A percentile compares a stretch with the other conserved stretches of the same genome.
Conservation (phyloP, 2,113 vertebrate species). For the Calyptomena viridis region DNA sequence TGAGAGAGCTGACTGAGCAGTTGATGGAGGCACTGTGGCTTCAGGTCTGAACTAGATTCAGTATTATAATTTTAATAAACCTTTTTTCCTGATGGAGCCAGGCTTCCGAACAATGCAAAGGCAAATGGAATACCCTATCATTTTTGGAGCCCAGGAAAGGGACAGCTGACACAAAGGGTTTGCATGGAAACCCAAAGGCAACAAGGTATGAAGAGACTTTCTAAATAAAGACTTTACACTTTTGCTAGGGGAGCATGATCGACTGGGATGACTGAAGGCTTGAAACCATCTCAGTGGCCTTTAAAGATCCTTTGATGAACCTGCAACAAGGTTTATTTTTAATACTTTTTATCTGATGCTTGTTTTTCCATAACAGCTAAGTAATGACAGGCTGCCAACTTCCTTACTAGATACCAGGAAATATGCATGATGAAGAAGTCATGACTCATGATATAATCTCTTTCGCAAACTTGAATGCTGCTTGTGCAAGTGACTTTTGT, state of each 20-base stretch:
- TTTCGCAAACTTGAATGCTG: background rate
- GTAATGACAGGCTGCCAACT: background rate
- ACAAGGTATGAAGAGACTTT: background rate
- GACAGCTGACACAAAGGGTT: background rate
- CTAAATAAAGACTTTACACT: background rate
- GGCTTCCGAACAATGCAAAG: background rate
- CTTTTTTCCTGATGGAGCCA: background rate
- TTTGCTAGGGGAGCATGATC: background rate
- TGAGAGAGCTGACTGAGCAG: background rate
- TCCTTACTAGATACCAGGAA: constrained; percentile 30
- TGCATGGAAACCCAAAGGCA: background rate
- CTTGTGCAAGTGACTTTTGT: constrained; percentile 41
- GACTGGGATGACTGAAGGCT: background rate
- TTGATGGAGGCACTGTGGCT: background rate
- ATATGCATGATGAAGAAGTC: background rate
- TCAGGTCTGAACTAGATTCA: background rate
- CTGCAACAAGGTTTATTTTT: background rate
- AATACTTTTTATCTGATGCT: constrained; percentile 34
- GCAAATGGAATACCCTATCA: background rate
- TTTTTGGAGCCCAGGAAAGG: background rate
- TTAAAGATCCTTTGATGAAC: background rate
- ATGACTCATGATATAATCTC: constrained; percentile 39
- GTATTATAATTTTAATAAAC: background rate
- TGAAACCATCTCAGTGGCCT: background rate
- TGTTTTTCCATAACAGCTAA: background rate